Base-by-base conservation (phyloP, 1,140 invertebrate species). In the Drosophila micromelanica region DNA sequence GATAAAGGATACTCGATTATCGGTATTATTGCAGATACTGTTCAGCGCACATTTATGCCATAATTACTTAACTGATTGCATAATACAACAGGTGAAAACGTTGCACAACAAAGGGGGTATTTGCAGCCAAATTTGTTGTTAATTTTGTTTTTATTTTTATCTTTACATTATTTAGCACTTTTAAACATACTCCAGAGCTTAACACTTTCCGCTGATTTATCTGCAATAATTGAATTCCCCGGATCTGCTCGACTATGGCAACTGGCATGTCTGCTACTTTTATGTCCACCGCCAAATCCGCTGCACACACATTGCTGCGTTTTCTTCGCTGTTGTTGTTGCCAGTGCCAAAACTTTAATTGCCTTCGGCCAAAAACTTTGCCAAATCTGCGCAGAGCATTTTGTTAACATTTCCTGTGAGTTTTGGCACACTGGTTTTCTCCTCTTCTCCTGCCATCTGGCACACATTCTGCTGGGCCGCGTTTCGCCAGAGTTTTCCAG, bases 331-430 rank as follows among this genome's bases (percentile, higher is more conserved):
- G 20, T 57, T 60, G 49, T 45, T 73, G 73, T 46, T 52, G 57
- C 54, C 35, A 45, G 12, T 60, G 65, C 61, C 57, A 48, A 87
- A 86, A 86, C 75, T 86, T 86, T 86, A 86, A 86, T 86, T 86
- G 82, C 82, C 80, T 85, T 73, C 48, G 73, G 80, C 64, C 65
- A 42, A 79, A 86, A 87, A 82, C 73, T 89, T 87, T 82, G 76
- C 48, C 23, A 75, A 89, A 78, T 79, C 79, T 87, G 76, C 77
- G 62, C 65, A 71, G 62, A 69, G 76, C 84, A 87, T 82, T 87
- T 87, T 73, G 82, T 76, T 76, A 78, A 87, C 82, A 71, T 82
- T 87, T 87, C 82, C 82, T 80, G 72, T 76, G 78, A 87, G 70
- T 87, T 78, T 70, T 73, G 70, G 65, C 68, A 70, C 20, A 56